Evolutionary conservation across 2,888 invertebrate genomes (phyloP).

Genomic region (Arenicola marina): DNA sequence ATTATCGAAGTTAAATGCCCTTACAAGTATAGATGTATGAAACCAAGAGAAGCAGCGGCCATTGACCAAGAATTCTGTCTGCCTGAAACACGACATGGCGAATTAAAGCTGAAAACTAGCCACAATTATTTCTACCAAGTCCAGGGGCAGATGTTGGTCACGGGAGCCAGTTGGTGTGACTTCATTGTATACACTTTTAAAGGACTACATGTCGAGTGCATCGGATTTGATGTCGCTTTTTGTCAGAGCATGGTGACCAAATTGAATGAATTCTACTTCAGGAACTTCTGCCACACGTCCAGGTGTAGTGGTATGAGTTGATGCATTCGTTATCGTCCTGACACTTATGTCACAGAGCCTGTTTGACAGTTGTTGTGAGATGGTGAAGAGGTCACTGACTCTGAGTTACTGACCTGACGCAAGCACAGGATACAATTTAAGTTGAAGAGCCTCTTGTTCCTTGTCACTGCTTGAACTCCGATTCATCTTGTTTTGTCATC

Average conservation of each 20-base stretch:
- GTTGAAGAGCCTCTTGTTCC: too few relatives aligned
- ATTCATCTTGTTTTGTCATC: too few relatives aligned
- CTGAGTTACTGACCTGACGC: too few relatives aligned
- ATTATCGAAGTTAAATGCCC: constrained; percentile 13
- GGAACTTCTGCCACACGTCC: too few relatives aligned
- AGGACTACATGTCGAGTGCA: not conserved
- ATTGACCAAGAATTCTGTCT: not conserved
- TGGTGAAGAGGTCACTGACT: too few relatives aligned
- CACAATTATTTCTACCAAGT: not conserved
- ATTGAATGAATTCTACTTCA: constrained; percentile 6
- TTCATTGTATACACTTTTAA: constrained; percentile 3
- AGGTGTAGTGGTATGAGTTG: too few relatives aligned
- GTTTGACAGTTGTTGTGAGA: too few relatives aligned
- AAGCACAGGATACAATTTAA: too few relatives aligned
- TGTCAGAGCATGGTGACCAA: constrained; percentile 1
- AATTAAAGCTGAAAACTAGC: not conserved
- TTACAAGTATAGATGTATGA: constrained; percentile 2
- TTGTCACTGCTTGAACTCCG: too few relatives aligned
- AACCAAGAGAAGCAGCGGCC: constrained; percentile 1
- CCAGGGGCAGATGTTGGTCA: constrained; percentile 2
- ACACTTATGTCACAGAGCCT: too few relatives aligned
- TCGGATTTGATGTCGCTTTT: not conserved
- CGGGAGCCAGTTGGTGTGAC: constrained; percentile 6
- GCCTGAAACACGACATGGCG: not conserved
- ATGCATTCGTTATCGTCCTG: too few relatives aligned